Evolutionary conservation across 2,113 vertebrate species (phyloP), one percentile per base, ranked within the genome.

Genomic region (Seriola dumerili): DNA sequence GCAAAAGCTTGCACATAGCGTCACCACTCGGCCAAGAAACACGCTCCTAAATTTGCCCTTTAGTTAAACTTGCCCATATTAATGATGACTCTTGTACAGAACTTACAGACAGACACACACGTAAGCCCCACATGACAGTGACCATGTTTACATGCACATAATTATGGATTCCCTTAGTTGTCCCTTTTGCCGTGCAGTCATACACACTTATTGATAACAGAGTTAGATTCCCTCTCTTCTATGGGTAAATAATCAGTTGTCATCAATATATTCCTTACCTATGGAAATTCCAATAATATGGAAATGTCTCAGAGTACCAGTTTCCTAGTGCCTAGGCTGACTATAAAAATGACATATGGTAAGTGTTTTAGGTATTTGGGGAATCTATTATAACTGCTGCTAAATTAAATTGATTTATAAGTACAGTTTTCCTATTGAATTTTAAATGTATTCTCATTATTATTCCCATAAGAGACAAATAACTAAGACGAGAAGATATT

Each of bases 1-100:
- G 92, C 84, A 87, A 82, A 86, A 75, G 79, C 80, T 90, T 88
- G 85, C 78, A 85, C 89, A 88, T 66, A 85, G 86, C 88, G 80
- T 89, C 85, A 71, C 85, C 73, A 78, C 72, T 89, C 52, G 32
- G 86, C 88, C 87, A 85, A 88, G 70, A 87, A 64, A 72, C 42
- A 58, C 69, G 55, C 86, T 87, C 76, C 63, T 88, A 55, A 75
- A 88, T 71, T 80, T 29, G 21, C 71, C 79, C 82, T 85, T 71
- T 69, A 91, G 69, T 76, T 85, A 63, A 87, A 75, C 36, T 66
- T 48, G 78, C 85, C 72, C 52, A 78, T 85, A 85, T 91, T 89
- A 74, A 83, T 85, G 46, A 84, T 67, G 76, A 81, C 72, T 83
- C 25, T 54, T 81, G 83, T 91, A 88, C 84, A 92, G 80, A 83